phyloP scores from a whole-genome alignment of 2,113 vertebrate species.

The Cyanoramphus novaezelandiae region DNA sequence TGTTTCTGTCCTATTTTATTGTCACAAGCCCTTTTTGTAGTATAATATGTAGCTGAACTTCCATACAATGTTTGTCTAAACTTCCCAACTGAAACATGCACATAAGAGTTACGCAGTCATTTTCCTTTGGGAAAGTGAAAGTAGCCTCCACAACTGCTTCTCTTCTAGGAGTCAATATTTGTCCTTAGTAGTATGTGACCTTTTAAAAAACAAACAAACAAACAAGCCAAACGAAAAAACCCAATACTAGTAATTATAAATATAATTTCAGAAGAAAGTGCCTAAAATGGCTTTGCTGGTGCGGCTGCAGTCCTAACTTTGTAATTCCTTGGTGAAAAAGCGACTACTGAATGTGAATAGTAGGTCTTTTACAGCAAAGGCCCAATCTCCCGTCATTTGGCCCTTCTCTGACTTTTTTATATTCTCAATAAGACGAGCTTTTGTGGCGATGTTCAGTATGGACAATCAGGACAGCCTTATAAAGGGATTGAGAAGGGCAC shows the following conservation, averaged over 20 bases:
- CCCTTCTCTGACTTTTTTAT: conserved; percentile 67
- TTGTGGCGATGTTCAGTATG: conserved; percentile 54
- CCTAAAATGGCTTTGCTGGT: background rate
- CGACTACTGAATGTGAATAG: conserved; percentile 17
- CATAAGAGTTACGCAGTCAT: accelerated
- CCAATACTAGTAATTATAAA: background rate
- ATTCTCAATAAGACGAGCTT: conserved; percentile 40
- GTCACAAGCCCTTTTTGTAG: background rate
- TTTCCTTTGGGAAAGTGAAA: background rate
- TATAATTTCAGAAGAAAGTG: background rate
- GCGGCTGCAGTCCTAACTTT: accelerated
- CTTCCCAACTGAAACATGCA: background rate
- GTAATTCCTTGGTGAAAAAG: background rate
- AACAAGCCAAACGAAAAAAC: background rate
- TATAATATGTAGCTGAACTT: background rate
- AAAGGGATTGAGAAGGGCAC: conserved; percentile 80
- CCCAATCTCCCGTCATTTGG: conserved; percentile 43
- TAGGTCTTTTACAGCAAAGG: conserved; percentile 30
- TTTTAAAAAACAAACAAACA: background rate
- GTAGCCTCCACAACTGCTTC: background rate
- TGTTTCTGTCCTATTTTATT: background rate
- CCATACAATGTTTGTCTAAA: background rate
- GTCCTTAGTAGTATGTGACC: accelerated
- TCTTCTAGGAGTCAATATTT: background rate
- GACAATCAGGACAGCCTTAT: conserved; percentile 77